Percentiles rank a stretch among this genome's conserved stretches.
Conservation (phyloP, 2,113 vertebrate genomes). For the Kryptolebias marmoratus region DNA sequence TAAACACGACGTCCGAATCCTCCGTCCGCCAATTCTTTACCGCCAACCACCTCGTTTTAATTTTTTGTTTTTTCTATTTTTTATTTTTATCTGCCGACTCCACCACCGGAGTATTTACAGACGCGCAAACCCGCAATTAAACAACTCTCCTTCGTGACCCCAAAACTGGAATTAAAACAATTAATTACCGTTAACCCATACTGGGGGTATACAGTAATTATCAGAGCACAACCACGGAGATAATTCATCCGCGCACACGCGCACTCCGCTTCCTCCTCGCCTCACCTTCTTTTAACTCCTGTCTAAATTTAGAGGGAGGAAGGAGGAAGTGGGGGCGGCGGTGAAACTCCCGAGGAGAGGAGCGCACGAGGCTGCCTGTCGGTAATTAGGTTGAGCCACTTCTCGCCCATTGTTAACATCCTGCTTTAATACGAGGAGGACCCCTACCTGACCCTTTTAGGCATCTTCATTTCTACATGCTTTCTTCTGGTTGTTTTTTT, state of each 20-base stretch:
- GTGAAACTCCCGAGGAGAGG: slow-evolving; percentile 57
- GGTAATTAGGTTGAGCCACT: slow-evolving; percentile 82
- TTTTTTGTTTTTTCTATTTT: not conserved
- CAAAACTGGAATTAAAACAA: slow-evolving; percentile 76
- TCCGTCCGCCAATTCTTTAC: not conserved
- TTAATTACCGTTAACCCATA: slow-evolving; percentile 78
- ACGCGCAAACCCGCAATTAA: slow-evolving; percentile 64
- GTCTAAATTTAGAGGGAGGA: slow-evolving; percentile 72
- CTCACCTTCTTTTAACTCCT: slow-evolving; percentile 63
- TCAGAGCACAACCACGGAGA: slow-evolving; percentile 51
- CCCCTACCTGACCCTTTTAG: slow-evolving; percentile 67
- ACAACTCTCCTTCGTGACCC: slow-evolving; percentile 64
- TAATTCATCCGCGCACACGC: slow-evolving; percentile 27
- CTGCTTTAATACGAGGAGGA: slow-evolving; percentile 76
- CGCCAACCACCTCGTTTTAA: slow-evolving; percentile 19
- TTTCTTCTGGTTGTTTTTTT: not conserved
- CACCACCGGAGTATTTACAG: slow-evolving; percentile 67
- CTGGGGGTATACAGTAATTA: slow-evolving; percentile 72
- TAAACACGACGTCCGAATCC: slow-evolving; percentile 14
- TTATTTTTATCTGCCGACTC: slow-evolving; percentile 5
- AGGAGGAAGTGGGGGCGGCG: slow-evolving; percentile 44
- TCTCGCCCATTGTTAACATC: slow-evolving; percentile 79
- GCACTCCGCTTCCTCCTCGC: slow-evolving; percentile 23
- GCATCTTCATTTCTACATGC: slow-evolving; percentile 55
- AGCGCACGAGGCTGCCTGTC: slow-evolving; percentile 37